Evolutionary conservation across 2,888 invertebrate species (phyloP).

Genomic region (Magallana nippona): DNA sequence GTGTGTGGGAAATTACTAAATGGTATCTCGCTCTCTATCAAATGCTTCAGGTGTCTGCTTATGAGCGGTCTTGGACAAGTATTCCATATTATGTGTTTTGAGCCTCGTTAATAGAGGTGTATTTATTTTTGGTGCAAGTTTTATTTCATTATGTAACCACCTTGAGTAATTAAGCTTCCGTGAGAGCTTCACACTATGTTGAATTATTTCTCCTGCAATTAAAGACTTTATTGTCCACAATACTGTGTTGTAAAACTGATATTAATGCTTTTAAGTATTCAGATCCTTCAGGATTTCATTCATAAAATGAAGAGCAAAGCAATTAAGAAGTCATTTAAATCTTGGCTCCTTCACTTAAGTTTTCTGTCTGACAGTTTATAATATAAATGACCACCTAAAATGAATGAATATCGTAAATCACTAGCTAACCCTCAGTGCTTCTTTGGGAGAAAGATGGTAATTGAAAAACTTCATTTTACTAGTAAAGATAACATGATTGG

Average conservation of each 20-base stretch:
- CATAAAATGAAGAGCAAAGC: not conserved
- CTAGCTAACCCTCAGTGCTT: not conserved
- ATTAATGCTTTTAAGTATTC: not conserved
- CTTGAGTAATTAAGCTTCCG: no score
- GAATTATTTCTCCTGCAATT: not conserved
- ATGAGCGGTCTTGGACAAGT: not conserved
- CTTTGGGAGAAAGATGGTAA: no score
- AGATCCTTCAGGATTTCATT: slow-evolving; percentile 18
- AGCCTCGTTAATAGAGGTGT: no score
- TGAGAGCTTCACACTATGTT: not conserved
- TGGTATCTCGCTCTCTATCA: not conserved
- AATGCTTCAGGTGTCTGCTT: not conserved
- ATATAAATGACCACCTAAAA: not conserved
- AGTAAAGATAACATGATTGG: no score
- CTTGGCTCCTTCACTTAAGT: not conserved
- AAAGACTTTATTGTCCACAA: not conserved
- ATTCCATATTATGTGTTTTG: no score
- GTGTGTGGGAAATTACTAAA: slow-evolving; percentile 1
- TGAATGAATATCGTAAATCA: slow-evolving; percentile 21
- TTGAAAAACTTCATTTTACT: no score
- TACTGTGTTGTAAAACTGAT: not conserved
- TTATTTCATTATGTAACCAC: no score
- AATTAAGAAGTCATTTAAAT: slow-evolving; percentile 1
- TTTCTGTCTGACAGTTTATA: not conserved
- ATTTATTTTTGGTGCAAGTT: no score